These are phyloP conservation scores for Stichopus chloronotus DNA, from an alignment of 35 echinoderm and acorn worm species.

Conservation along the genomic window DNA sequence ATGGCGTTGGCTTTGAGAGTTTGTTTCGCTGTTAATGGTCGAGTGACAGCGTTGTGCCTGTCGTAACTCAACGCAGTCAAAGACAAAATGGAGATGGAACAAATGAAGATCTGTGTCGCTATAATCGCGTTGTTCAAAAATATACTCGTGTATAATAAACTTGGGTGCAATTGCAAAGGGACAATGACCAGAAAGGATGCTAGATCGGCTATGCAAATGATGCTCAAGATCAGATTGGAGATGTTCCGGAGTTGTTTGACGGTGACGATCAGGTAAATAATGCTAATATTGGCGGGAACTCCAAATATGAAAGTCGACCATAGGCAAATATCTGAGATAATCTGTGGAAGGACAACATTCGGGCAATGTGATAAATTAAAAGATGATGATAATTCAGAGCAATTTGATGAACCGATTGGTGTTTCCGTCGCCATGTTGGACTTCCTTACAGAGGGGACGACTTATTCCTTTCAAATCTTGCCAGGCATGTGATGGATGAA, in stretches of 20 bases:
- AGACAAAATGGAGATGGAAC: slow-evolving; percentile 5
- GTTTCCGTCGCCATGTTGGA: not conserved
- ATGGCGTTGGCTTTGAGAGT: slow-evolving; percentile 10
- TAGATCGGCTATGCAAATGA: not conserved
- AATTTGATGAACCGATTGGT: not conserved
- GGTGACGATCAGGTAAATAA: not conserved
- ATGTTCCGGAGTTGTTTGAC: slow-evolving; percentile 29
- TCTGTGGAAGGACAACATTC: too few species aligned
- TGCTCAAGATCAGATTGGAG: not conserved
- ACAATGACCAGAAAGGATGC: not conserved
- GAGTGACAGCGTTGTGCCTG: slow-evolving; percentile 11
- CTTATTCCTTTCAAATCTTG: not conserved
- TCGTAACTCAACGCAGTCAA: slow-evolving; percentile 16
- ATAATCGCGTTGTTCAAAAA: not conserved
- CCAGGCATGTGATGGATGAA: too few species aligned
- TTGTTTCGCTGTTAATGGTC: not conserved
- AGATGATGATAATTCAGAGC: too few species aligned
- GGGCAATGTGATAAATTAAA: too few species aligned
- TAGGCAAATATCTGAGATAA: not conserved
- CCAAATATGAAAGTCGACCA: not conserved
- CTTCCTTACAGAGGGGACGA: not conserved
- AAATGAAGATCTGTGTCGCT: not conserved
- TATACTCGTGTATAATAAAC: too few species aligned
- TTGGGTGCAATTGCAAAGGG: not conserved
- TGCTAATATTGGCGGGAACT: not conserved